phyloP scores from a whole-genome alignment of 1,140 invertebrate species.

The Panagrolaimus sp. region DNA sequence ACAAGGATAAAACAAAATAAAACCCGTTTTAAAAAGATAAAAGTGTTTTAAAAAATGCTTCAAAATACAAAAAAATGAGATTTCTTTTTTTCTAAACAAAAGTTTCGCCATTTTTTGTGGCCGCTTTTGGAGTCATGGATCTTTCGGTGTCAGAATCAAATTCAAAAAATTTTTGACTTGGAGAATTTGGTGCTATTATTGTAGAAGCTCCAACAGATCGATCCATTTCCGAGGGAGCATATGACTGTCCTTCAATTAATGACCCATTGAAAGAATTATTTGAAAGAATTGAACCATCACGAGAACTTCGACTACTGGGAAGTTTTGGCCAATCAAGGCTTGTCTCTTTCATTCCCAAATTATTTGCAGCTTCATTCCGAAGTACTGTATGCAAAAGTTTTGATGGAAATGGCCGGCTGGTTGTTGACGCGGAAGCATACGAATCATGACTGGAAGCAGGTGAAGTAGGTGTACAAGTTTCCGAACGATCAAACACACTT shows the following conservation, averaged over 20 bases:
- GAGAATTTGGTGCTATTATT: slow-evolving; percentile 1
- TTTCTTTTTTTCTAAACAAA: slow-evolving; percentile 5
- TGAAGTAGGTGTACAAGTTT: neutral
- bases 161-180: slow-evolving; percentile 6
- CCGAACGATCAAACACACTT: neutral
- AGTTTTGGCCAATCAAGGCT: neutral
- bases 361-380: slow-evolving; percentile 9
- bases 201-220: slow-evolving; percentile 1
- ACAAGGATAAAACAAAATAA: no score
- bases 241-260: neutral
- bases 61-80: no score
- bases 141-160: slow-evolving; percentile 3
- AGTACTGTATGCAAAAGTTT: slow-evolving; percentile 1
- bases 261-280: neutral
- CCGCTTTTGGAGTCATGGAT: neutral
- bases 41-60: no score
- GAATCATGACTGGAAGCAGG: neutral
- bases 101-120: neutral
- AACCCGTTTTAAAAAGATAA: no score
- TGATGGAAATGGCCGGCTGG: neutral
- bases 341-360: neutral
- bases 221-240: slow-evolving; percentile 11
- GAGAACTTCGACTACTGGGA: neutral
- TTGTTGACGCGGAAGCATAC: neutral
- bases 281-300: neutral